A percentile compares a stretch with the other conserved stretches of the same genome.
phyloP scores from a whole-genome alignment of 2,888 invertebrate species.

The Abrostola tripartita region DNA sequence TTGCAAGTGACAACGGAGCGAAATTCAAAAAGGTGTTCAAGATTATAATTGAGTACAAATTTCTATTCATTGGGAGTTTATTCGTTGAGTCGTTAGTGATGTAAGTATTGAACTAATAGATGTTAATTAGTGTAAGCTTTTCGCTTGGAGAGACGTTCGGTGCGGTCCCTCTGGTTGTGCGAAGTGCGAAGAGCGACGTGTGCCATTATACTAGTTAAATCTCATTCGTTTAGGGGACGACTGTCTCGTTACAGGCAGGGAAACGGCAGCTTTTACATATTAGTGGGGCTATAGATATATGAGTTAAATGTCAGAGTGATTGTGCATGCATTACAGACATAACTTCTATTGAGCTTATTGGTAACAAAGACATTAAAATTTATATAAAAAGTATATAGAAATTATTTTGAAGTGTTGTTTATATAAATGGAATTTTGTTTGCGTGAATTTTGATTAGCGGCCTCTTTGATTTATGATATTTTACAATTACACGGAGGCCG shows the following conservation, averaged over 20 bases:
- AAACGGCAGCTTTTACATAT: constrained; percentile 6
- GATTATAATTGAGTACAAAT: constrained; percentile 66
- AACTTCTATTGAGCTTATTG: constrained; percentile 25
- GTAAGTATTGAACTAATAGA: constrained; percentile 34
- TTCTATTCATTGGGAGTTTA: constrained; percentile 53
- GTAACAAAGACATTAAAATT: constrained; percentile 28
- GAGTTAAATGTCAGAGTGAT: constrained; percentile 15
- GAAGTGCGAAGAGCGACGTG: background rate
- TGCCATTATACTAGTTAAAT: background rate
- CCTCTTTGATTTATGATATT: constrained; percentile 22
- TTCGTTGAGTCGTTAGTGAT: constrained; percentile 44
- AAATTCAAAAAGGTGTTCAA: constrained; percentile 52
- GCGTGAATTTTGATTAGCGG: constrained; percentile 23
- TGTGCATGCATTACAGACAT: constrained; percentile 17
- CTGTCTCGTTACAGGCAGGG: background rate
- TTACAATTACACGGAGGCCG: constrained; percentile 6
- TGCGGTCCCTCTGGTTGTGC: constrained; percentile 12
- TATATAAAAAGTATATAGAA: constrained; percentile 38
- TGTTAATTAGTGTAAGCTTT: constrained; percentile 35
- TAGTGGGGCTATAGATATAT: background rate
- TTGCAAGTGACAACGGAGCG: constrained; percentile 8
- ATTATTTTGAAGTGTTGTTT: constrained; percentile 42
- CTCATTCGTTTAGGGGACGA: background rate
- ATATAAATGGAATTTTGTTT: constrained; percentile 33
- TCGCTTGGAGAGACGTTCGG: constrained; percentile 20